phyloP scores from a whole-genome alignment of 2,113 vertebrate species.

The Microcebus jonahi region DNA sequence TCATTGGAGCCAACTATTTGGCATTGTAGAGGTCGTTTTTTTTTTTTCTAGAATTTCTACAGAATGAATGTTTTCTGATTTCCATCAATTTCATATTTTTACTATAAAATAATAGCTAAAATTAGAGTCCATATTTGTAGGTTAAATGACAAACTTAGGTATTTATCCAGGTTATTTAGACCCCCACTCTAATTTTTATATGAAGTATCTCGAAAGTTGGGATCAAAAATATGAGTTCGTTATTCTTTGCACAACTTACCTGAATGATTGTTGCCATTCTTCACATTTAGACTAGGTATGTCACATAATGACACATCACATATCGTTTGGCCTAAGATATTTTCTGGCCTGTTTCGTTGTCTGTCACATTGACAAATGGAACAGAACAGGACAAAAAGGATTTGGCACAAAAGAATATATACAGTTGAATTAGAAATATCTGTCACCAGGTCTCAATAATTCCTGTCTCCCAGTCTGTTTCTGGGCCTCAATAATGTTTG shows the following conservation, averaged over 20 bases:
- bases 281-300: slow-evolving; percentile 39
- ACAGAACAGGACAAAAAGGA: background rate
- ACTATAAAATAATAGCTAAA: background rate
- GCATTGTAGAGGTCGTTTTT: background rate
- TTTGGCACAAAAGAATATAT: slow-evolving; percentile 51
- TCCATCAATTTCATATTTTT: slow-evolving; percentile 11
- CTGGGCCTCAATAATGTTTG: slow-evolving; percentile 47
- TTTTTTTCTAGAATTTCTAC: background rate
- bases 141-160: background rate
- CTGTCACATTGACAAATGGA: slow-evolving; percentile 53
- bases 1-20: background rate
- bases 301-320: slow-evolving; percentile 48
- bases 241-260: slow-evolving; percentile 49
- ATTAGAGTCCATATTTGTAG: background rate
- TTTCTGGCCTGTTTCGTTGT: slow-evolving; percentile 43
- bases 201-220: background rate
- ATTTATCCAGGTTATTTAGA: slow-evolving; percentile 22
- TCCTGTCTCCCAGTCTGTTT: slow-evolving; percentile 39
- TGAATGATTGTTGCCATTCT: slow-evolving; percentile 50
- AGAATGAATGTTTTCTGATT: background rate
- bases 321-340: slow-evolving; percentile 57
- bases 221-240: slow-evolving; percentile 20
- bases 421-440: slow-evolving; percentile 64
- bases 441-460: slow-evolving; percentile 60
- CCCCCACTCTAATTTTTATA: background rate